Base-by-base conservation (phyloP, 1,140 invertebrate genomes). In the Calephelis nemesis region DNA sequence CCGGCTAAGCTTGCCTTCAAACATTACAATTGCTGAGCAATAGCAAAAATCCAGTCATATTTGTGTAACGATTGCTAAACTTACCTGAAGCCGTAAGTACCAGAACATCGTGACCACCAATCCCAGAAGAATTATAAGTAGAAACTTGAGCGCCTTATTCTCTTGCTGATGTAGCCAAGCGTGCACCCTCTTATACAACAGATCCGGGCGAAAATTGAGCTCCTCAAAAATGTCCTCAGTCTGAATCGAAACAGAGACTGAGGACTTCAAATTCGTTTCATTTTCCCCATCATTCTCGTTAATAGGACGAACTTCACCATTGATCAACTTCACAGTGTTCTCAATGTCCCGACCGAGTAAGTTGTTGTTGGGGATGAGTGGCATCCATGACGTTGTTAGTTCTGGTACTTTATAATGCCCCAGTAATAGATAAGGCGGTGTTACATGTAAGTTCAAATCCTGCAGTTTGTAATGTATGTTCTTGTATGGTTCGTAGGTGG, bases 361-460 rank as follows among this genome's bases (percentile, higher is more conserved):
- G 58, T 87, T 88, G 7, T 75, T 71, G 66, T 85, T 89, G 5
- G 89, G 87, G 9, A 90, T 19, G 12, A 83, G 72, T 0, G 86
- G 87, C 74, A 85, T 79, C 87, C 89, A 91, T 6, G 83, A 70
- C 0, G 86, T 90, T 0, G 82, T 86, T 63, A 93, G 91, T 65
- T 95, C 95, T 4, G 96, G 96, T 67, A 98, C 93, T 91, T 97
- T 95, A 82, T 98, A 97, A 83, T 98, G 95, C 3, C 96, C 95
- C 74, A 94, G 78, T 77, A 94, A 83, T 30, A 95, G 90, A 72
- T 91, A 92, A 2, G 86, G 88, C 10, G 87, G 81, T 6, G 89
- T 76, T 6, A 87, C 83, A 60, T 92, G 88, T 1, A 90, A 65
- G 60, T 92, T 91, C 49, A 88, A 68, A 65, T 92, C 86, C 54